Evolutionary conservation across 2,888 invertebrate species (phyloP), one percentile per base, ranked within the genome.

Genomic region (Trichacis sp.): DNA sequence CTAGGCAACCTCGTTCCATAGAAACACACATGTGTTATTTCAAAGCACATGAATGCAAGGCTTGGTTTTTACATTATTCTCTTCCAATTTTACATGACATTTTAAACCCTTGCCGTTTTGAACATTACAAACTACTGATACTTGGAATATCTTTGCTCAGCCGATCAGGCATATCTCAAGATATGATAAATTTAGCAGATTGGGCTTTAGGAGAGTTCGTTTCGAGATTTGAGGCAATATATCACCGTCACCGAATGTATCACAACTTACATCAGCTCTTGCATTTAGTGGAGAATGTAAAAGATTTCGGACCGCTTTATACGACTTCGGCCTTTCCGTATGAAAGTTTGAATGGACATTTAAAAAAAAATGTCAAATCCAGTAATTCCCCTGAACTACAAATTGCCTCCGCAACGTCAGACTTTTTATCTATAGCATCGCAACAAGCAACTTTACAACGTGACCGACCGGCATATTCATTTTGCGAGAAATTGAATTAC

Each of bases 61-160:
- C 36, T 14, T 52, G 43, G 52, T 52, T 52, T 4, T 42, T 52
- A 18, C 6, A 19, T n/a, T 52, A 30, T 11, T 52, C 42, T 15
- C 42, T 45, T 43, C 14, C 60, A 36, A 3, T 36, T 19, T 1
- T 19, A 11, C n/a, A 42, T 9, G 30, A 47, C 17, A 24, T 59
- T 9, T 45, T 47, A 46, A 40, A 59, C 1, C 24, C 30, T 1
- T 14, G 33, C 9, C 46, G 38, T 17, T 52, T 59, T 9, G 18
- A 52, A 0, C 59, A 52, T 20, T 47, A 15, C 17, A 51, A 59
- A 46, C 30, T 59, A 11, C 24, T 52, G 11, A 50, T 57, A n/a
- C 20, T 40, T 8, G 57, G 57, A 12, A 19, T 51, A 1, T 57
- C 42, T n/a, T 29, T 57, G 2, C 29, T 55, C 15, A 29, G 9